Percentiles rank a stretch among this genome's conserved stretches.
phyloP scores from a whole-genome alignment of 2,113 vertebrate species.

The Cardinalis cardinalis region DNA sequence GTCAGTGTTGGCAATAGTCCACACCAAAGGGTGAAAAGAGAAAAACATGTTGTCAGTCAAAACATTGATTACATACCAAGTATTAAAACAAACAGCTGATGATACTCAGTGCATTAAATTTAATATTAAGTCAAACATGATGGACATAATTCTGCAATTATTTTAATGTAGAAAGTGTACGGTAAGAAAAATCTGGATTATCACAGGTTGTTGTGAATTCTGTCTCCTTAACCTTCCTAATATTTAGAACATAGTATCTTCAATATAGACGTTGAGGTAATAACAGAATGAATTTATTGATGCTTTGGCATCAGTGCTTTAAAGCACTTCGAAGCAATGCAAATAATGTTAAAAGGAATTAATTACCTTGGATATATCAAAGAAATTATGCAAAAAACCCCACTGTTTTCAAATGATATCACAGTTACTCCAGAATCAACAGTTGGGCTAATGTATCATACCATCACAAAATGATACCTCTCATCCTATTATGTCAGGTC shows the following conservation, averaged over 20 bases:
- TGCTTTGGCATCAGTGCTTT: not conserved
- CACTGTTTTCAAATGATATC: not conserved
- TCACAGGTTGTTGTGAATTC: not conserved
- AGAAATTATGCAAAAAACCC: not conserved
- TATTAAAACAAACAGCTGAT: not conserved
- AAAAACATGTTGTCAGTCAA: not conserved
- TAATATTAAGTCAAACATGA: not conserved
- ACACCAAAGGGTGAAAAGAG: not conserved
- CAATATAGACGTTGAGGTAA: not conserved
- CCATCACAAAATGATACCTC: not conserved
- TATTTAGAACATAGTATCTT: not conserved
- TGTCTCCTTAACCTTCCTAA: not conserved
- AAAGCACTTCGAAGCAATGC: not conserved
- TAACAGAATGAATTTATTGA: not conserved
- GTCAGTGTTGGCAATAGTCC: not conserved
- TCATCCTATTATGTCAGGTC: not conserved
- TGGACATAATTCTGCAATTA: not conserved
- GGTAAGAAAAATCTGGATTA: not conserved
- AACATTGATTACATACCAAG: not conserved
- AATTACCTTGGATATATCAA: not conserved
- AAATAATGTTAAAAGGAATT: not conserved
- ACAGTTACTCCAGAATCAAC: not conserved
- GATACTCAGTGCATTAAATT: not conserved
- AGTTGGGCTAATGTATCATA: not conserved
- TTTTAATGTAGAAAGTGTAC: not conserved